Evolutionary conservation across 2,113 vertebrate species (phyloP).

Genomic region (Melanerpes formicivorus): DNA sequence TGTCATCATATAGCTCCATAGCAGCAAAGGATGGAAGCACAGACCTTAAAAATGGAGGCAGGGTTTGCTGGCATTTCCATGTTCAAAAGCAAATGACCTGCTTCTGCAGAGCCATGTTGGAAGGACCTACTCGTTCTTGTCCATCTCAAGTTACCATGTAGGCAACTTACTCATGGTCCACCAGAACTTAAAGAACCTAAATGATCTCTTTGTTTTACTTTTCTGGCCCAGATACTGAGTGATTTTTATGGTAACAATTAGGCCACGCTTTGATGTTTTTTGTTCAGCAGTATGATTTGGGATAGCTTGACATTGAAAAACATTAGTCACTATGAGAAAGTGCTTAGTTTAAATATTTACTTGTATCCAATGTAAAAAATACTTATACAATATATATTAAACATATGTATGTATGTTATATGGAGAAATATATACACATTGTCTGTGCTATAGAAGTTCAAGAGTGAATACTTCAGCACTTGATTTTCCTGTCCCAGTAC

Average conservation of each 20-base stretch:
- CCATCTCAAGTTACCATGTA: background rate
- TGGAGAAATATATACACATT: background rate
- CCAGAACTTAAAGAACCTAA: background rate
- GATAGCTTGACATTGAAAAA: background rate
- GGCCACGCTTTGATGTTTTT: background rate
- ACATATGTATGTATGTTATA: background rate
- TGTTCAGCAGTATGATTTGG: background rate
- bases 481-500: background rate
- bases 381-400: background rate
- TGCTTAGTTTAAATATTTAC: background rate
- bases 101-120: background rate
- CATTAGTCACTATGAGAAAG: background rate
- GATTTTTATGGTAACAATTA: background rate
- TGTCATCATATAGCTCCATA: background rate
- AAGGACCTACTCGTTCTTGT: background rate
- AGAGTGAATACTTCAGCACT: background rate
- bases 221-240: background rate
- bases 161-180: background rate
- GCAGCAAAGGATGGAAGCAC: background rate
- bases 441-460: background rate
- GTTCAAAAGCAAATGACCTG: background rate
- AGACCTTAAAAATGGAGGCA: background rate
- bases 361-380: background rate
- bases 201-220: background rate
- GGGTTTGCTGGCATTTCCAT: background rate